Evolutionary conservation across 2,797 vertebrate species (phyloP).

Genomic region (Chelidonichthys spinosus): DNA sequence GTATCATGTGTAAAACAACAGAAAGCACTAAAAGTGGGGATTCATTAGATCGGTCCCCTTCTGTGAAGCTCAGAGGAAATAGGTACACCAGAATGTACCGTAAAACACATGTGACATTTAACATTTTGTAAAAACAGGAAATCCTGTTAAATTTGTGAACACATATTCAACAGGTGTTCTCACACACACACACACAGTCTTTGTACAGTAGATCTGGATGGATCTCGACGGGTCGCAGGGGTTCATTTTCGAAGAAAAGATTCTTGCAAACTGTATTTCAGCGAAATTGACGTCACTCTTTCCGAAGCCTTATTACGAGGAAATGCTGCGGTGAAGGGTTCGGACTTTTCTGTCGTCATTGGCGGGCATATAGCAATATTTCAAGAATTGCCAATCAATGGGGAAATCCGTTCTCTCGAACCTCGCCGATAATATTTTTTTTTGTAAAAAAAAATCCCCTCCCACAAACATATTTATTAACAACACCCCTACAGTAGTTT

Average conservation of each 20-base stretch:
- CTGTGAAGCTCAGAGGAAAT: constrained; percentile 71
- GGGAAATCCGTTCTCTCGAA: constrained; percentile 60
- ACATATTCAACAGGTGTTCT: constrained; percentile 67
- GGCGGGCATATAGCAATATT: constrained; percentile 46
- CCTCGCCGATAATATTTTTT: neutral
- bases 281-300: constrained; percentile 77
- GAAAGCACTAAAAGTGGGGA: constrained; percentile 7
- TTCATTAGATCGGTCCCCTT: constrained; percentile 45
- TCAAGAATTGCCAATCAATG: constrained; percentile 63
- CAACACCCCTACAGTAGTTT: neutral
- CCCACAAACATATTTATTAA: constrained; percentile 25
- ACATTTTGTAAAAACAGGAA: constrained; percentile 83
- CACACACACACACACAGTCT: constrained; percentile 2
- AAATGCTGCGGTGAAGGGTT: constrained; percentile 65
- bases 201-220: constrained; percentile 47
- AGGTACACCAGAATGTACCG: constrained; percentile 56
- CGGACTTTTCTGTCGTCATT: constrained; percentile 52
- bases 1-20: neutral
- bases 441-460: constrained; percentile 29
- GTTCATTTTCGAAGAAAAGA: constrained; percentile 75
- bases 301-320: constrained; percentile 53
- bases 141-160: constrained; percentile 80
- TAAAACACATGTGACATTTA: constrained; percentile 81
- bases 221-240: constrained; percentile 45
- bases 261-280: constrained; percentile 64